A percentile compares a stretch with the other conserved stretches of the same genome.
phyloP scores from a whole-genome alignment of 2,113 vertebrate species.

The Sigmodon hispidus region DNA sequence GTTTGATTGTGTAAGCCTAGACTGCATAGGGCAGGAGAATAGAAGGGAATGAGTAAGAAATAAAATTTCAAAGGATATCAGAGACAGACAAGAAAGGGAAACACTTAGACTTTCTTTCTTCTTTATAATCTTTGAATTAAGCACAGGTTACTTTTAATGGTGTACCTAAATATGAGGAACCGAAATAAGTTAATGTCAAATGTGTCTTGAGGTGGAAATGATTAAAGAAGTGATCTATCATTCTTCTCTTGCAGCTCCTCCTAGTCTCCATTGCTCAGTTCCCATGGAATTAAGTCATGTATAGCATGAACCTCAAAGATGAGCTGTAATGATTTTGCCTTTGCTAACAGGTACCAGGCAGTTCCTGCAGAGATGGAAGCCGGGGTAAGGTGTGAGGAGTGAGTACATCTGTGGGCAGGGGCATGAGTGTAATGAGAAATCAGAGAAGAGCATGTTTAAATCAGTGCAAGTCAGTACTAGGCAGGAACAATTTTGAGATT shows the following conservation, averaged over 20 bases:
- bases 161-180: background rate
- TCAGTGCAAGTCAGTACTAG: background rate
- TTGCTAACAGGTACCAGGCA: background rate
- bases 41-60: background rate
- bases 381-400: background rate
- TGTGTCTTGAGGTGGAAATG: background rate
- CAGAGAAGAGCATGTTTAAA: constrained; percentile 26
- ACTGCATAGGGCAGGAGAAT: background rate
- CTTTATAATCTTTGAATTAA: background rate
- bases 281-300: background rate
- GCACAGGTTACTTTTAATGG: background rate
- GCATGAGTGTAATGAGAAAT: rapidly evolving
- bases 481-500: constrained; percentile 69
- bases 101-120: background rate
- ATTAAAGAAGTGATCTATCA: no score
- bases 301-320: background rate
- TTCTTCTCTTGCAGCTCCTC: background rate
- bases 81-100: background rate
- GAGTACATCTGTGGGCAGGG: background rate
- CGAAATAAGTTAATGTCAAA: background rate
- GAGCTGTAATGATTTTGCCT: background rate
- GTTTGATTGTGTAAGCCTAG: background rate
- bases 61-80: background rate
- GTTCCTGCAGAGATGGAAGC: constrained; percentile 66
- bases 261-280: background rate